Evolutionary conservation across 1,140 invertebrate species (phyloP).

Genomic region (Atta texana): DNA sequence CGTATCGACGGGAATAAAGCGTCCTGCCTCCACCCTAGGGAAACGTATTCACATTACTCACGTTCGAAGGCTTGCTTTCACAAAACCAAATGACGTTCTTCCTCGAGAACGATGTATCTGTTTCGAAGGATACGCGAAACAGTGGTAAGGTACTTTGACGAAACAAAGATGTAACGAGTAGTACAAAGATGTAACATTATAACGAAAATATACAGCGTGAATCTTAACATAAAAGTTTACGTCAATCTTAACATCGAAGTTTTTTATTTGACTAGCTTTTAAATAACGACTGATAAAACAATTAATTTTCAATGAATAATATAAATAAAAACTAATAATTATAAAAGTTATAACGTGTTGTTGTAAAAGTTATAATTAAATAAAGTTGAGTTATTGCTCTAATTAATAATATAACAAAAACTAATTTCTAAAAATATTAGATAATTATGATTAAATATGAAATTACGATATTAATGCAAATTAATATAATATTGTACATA

Average conservation of each 20-base stretch:
- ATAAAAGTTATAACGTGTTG: not conserved
- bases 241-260: not conserved
- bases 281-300: not conserved
- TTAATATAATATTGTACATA: not conserved
- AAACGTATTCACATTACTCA: constrained; percentile 68
- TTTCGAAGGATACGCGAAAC: constrained; percentile 23
- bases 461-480: not conserved
- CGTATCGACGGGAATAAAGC: constrained; percentile 68
- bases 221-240: not conserved
- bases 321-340: not conserved
- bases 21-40: not conserved
- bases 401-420: not conserved
- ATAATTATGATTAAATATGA: not conserved
- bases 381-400: not conserved
- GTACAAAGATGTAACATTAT: constrained; percentile 12
- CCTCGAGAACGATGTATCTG: constrained; percentile 45
- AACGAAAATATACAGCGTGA: constrained; percentile 9
- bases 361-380: not conserved
- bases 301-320: not conserved
- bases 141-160: constrained; percentile 27
- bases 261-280: not conserved
- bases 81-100: constrained; percentile 65
- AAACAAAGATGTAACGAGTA: not conserved
- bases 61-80: constrained; percentile 58
- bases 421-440: not conserved